Evolutionary conservation across 2,888 invertebrate species (phyloP).

Genomic region (Epinotia bilunana): DNA sequence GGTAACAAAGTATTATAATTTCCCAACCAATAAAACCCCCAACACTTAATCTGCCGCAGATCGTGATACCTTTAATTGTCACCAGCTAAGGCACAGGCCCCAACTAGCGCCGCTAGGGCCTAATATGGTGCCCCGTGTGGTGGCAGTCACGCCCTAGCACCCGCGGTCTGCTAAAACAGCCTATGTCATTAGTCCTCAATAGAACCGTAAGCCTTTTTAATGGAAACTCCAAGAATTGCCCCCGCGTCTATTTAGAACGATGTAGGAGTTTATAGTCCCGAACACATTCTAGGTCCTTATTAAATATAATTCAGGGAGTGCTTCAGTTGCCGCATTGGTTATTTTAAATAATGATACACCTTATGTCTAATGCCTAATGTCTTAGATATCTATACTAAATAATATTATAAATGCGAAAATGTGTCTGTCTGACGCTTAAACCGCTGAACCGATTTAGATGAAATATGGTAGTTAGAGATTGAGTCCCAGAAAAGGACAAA

Average conservation of each 20-base stretch:
- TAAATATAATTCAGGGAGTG: slow-evolving; percentile 5
- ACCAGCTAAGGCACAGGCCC: slow-evolving; percentile 57
- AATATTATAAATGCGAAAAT: too few relatives aligned
- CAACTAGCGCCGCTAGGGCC: slow-evolving; percentile 47
- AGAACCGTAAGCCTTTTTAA: slow-evolving; percentile 11
- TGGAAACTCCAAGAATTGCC: slow-evolving; percentile 4
- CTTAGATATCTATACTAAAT: too few relatives aligned
- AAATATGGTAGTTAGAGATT: too few relatives aligned
- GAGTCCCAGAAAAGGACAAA: too few relatives aligned
- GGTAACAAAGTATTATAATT: slow-evolving; percentile 33
- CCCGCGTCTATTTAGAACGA: slow-evolving; percentile 26
- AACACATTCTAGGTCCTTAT: slow-evolving; percentile 24
- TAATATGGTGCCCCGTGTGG: slow-evolving; percentile 56
- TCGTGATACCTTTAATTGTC: slow-evolving; percentile 73
- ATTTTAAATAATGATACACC: slow-evolving; percentile 7
- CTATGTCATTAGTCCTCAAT: not conserved
- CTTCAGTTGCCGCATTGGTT: slow-evolving; percentile 6
- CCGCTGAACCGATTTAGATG: too few relatives aligned
- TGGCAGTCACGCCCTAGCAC: slow-evolving; percentile 59
- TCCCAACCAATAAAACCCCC: slow-evolving; percentile 37
- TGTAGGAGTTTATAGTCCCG: slow-evolving; percentile 18
- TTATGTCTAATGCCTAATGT: not conserved
- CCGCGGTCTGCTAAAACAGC: not conserved
- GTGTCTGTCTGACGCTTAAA: too few relatives aligned
- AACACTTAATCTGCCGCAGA: slow-evolving; percentile 57